Evolutionary conservation across 2,113 vertebrate genomes (phyloP), one percentile per base, ranked within the genome.

Genomic region (Euleptes europaea): DNA sequence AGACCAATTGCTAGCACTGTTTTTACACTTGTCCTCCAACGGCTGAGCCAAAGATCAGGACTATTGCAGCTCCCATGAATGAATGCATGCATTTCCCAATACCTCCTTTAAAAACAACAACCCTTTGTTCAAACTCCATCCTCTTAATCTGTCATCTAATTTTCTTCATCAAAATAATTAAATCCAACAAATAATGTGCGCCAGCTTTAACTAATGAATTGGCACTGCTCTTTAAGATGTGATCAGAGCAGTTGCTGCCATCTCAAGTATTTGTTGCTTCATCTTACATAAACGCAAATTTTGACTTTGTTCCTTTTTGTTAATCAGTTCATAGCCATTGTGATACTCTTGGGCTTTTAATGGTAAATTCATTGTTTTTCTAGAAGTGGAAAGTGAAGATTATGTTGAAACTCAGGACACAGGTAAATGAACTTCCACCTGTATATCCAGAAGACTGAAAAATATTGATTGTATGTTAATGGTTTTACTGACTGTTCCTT

Each of bases 331-430:
- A 42, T 49, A 49, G 11, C 17, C 28, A 57, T 3, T 70, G 28
- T 84, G 35, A 26, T 47, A 5, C 2, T 77, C 5, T 1, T 6
- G 75, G 10, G 26, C 38, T 42, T 66, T 21, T 65, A 78, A 63
- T 54, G 13, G 78, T 42, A 5, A 72, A 51, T 71, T 5, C 73
- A 82, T 7, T 85, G 80, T 83, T 2, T 89, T 88, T 94, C 86
- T 83, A 94, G 92, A 92, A 78, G 31, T 70, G 42, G 40, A 88
- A 42, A 38, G 88, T 26, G 93, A 91, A 86, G 65, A 83, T 19
- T 77, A 72, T 51, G 35, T 83, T 80, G 89, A 91, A 10, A 38
- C 40, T 77, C 79, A 67, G 74, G 63, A 91, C 84, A 60, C 78
- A 89, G 93, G 92, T 94, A 91, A 78, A 35, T 65, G 47, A 67